Evolutionary conservation across 2,113 vertebrate genomes (phyloP).

Genomic region (Scortum barcoo): DNA sequence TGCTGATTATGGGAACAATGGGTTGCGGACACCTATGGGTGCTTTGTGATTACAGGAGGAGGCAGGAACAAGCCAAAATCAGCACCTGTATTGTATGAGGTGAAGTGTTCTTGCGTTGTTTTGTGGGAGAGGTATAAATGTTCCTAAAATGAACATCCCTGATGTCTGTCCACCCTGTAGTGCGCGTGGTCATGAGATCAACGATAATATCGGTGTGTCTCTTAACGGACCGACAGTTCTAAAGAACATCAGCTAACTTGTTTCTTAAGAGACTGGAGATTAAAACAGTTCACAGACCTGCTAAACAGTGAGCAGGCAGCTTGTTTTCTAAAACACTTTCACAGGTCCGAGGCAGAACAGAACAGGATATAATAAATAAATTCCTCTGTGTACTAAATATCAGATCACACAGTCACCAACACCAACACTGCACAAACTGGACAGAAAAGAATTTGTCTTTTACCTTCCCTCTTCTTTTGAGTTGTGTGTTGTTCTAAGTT

Average conservation of each 20-base stretch:
- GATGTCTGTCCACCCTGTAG: no score
- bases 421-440: background rate
- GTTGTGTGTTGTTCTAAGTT: background rate
- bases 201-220: background rate
- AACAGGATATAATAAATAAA: background rate
- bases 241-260: background rate
- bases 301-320: background rate
- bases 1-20: slow-evolving; percentile 60
- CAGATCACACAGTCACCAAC: background rate
- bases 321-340: background rate
- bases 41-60: slow-evolving; percentile 39
- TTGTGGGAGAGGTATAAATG: background rate
- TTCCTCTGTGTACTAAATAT: background rate
- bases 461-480: no score
- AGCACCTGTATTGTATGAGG: slow-evolving; percentile 12
- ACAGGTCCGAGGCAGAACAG: background rate
- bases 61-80: slow-evolving; percentile 10
- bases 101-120: slow-evolving; percentile 11
- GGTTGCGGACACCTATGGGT: slow-evolving; percentile 41
- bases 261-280: background rate
- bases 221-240: background rate
- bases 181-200: background rate
- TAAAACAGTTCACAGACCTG: background rate
- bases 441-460: no score
- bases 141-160: background rate